Evolutionary conservation across 2,113 vertebrate genomes (phyloP), one percentile per base, ranked within the genome.

Genomic region (Crotalus viridis): DNA sequence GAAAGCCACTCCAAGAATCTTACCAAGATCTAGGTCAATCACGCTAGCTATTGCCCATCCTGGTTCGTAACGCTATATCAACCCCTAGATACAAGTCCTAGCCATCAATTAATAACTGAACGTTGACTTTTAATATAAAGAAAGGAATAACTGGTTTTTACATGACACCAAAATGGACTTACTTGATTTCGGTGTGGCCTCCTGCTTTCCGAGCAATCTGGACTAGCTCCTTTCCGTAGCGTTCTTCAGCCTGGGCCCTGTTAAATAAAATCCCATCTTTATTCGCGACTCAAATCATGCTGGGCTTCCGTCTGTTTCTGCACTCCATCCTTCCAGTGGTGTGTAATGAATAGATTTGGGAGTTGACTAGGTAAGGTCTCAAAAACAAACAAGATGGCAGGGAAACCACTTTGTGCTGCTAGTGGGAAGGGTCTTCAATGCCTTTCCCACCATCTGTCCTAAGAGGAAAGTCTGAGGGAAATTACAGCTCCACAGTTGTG

Each of bases 241-340:
- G 98, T 92, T 99, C 99, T 95, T 99, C 99, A 1, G 98, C 98
- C 52, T 98, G 98, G 26, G 99, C 99, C 96, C 99, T 99, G 94
- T 56, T 26, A 94, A 96, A 93, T 15, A 61, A 61, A 91, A 52
- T 54, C 26, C 12, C 3, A 51, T 46, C 2, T 0, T 95, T 59
- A 95, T 0, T 94, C 91, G 61, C 28, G 64, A 85, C 57, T 91
- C 22, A 22, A 46, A 17, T 3, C 33, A 10, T n/a, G 51, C 17
- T 5, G 21, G 15, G 1, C 5, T 59, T 46, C 46, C 17, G 24
- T 15, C 24, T 51, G 46, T 51, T 52, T 28, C 48, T n/a, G 48
- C 33, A 21, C 69, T 19, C 33, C 17, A 43, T 3, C 74, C 74
- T 81, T 43, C 74, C 74, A 7, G 17, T 9, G 33, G 33, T 9